phyloP scores from a whole-genome alignment of 2,888 invertebrate species.

The Phania funesta region DNA sequence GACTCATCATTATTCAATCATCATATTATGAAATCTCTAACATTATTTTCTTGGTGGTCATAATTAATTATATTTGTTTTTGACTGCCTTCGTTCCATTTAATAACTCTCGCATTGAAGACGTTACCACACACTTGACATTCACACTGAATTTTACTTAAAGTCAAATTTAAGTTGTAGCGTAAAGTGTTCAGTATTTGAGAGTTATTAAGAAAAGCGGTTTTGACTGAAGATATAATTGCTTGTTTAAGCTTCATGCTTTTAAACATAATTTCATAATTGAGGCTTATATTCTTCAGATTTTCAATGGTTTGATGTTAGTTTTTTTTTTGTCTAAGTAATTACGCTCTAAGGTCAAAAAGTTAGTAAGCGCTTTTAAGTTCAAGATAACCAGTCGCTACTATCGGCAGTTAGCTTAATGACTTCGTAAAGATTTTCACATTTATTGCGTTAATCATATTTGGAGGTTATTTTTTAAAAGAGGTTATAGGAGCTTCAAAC shows the following conservation, averaged over 20 bases:
- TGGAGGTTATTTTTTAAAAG: too few species aligned
- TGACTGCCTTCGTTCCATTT: constrained; percentile 45
- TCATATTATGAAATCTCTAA: neutral
- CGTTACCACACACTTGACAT: constrained; percentile 50
- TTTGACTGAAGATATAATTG: neutral
- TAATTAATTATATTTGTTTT: neutral
- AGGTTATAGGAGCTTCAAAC: too few species aligned
- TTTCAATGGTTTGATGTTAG: neutral
- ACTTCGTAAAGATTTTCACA: neutral
- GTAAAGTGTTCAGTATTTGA: too few species aligned
- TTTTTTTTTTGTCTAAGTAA: neutral
- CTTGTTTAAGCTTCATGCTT: neutral
- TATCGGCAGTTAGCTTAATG: neutral
- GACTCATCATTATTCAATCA: neutral
- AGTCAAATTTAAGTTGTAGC: neutral
- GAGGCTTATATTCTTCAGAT: neutral
- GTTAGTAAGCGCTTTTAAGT: neutral
- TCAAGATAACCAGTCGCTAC: neutral
- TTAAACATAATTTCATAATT: neutral
- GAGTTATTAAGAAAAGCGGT: too few species aligned
- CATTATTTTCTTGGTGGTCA: neutral
- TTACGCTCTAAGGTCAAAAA: constrained; percentile 4
- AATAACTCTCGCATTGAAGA: constrained; percentile 26
- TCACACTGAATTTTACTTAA: constrained; percentile 51
- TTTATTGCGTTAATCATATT: too few species aligned